Percentiles rank a stretch among this genome's conserved stretches.
Evolutionary conservation across 2,113 vertebrate genomes (phyloP).

Genomic region (Porphyrio hochstetteri): DNA sequence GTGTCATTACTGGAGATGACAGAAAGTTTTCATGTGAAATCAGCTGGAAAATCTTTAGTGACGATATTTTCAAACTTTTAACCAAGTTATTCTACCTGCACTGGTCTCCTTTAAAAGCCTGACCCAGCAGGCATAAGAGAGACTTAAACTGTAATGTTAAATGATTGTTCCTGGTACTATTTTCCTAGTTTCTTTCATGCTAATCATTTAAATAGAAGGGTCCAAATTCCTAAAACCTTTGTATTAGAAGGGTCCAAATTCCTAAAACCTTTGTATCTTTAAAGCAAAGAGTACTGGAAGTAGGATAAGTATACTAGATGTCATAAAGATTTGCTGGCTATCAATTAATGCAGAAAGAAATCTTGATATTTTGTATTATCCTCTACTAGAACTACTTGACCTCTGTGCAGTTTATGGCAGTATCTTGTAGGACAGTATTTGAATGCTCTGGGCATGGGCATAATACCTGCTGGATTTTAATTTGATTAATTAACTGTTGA

Average conservation of each 20-base stretch:
- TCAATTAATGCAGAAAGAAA: not conserved
- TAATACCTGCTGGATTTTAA: conserved; percentile 22
- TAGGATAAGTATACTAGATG: not conserved
- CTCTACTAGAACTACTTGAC: not conserved
- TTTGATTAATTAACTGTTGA: conserved; percentile 38
- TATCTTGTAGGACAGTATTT: not conserved
- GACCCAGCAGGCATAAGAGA: not conserved
- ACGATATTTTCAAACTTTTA: not conserved
- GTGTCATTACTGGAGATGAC: not conserved
- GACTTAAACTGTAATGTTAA: not conserved
- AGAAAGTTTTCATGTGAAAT: not conserved
- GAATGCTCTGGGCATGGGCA: not conserved
- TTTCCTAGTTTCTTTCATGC: not conserved
- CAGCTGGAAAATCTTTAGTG: not conserved
- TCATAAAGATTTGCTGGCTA: not conserved
- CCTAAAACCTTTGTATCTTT: not conserved
- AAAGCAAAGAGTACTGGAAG: not conserved
- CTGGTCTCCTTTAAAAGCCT: not conserved
- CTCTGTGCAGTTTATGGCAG: not conserved
- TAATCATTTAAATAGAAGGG: not conserved
- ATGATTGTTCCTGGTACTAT: not conserved
- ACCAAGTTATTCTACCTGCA: not conserved
- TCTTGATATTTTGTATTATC: not conserved
- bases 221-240: not conserved
- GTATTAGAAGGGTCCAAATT: not conserved